Evolutionary conservation across 2,113 vertebrate genomes (phyloP).

Genomic region (Natator depressus): DNA sequence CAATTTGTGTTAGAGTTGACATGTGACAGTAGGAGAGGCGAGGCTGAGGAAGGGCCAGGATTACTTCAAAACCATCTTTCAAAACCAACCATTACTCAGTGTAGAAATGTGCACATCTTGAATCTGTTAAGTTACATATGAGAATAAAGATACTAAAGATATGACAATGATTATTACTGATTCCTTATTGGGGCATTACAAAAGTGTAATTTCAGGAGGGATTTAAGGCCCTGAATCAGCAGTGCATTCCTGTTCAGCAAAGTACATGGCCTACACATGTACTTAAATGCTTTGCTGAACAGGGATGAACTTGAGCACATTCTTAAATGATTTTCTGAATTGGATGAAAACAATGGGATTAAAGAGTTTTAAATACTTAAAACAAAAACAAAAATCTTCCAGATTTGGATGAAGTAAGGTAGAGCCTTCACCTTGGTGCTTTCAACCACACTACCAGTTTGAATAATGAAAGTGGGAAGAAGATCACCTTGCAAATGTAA

Average conservation of each 20-base stretch:
- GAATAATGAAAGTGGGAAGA: background rate
- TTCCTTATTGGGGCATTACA: background rate
- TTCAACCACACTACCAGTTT: background rate
- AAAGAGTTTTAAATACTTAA: background rate
- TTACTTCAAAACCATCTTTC: fast-evolving
- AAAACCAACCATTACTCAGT: too few species aligned
- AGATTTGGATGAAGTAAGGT: background rate
- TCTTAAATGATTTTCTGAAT: background rate
- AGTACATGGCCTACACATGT: background rate
- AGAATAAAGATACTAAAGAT: background rate
- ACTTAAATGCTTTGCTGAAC: background rate
- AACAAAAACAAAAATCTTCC: background rate
- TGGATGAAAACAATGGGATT: background rate
- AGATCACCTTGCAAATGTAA: background rate
- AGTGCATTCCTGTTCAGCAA: background rate
- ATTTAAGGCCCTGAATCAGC: background rate
- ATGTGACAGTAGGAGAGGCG: background rate
- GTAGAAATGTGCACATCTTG: background rate
- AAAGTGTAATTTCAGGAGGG: background rate
- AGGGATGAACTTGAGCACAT: background rate
- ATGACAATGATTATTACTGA: background rate
- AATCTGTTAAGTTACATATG: background rate
- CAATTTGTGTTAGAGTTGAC: background rate
- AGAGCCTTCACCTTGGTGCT: background rate
- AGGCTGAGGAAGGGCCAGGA: background rate